phyloP scores from a whole-genome alignment of 1,140 invertebrate species.

The Stegodyphus mimosarum region DNA sequence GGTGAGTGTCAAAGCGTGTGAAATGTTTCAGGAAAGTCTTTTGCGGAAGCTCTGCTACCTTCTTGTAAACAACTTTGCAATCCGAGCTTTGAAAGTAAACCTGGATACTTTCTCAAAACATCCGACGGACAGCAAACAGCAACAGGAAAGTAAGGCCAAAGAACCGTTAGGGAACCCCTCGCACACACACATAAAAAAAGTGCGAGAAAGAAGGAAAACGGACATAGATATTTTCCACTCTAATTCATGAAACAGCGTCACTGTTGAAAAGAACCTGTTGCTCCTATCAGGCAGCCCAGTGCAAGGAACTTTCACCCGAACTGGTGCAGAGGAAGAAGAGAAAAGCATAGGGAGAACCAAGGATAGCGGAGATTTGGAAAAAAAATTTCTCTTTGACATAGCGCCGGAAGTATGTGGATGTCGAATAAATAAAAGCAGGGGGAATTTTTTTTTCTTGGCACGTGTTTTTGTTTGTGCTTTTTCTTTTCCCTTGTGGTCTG shows the following conservation, averaged over 20 bases:
- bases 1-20: too few species aligned
- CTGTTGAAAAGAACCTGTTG: constrained; percentile 24
- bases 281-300: neutral
- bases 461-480: neutral
- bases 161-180: neutral
- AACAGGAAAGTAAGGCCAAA: constrained; percentile 16
- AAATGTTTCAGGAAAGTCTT: neutral
- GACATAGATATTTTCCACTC: constrained; percentile 41
- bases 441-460: neutral
- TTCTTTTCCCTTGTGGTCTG: neutral
- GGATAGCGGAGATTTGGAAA: neutral
- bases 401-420: neutral
- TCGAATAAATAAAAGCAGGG: constrained; percentile 15
- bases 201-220: constrained; percentile 24
- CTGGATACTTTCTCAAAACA: too few species aligned
- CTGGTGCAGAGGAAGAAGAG: neutral
- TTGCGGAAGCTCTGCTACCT: neutral
- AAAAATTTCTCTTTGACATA: neutral
- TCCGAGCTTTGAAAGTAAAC: neutral
- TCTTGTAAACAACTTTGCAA: neutral
- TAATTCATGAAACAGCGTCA: constrained; percentile 13
- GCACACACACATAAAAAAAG: constrained; percentile 6
- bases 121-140: neutral
- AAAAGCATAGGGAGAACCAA: neutral
- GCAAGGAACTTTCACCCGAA: constrained; percentile 51